These are phyloP conservation scores for Argya squamiceps DNA, from an alignment of 2,797 vertebrate species.

Conservation along the genomic window DNA sequence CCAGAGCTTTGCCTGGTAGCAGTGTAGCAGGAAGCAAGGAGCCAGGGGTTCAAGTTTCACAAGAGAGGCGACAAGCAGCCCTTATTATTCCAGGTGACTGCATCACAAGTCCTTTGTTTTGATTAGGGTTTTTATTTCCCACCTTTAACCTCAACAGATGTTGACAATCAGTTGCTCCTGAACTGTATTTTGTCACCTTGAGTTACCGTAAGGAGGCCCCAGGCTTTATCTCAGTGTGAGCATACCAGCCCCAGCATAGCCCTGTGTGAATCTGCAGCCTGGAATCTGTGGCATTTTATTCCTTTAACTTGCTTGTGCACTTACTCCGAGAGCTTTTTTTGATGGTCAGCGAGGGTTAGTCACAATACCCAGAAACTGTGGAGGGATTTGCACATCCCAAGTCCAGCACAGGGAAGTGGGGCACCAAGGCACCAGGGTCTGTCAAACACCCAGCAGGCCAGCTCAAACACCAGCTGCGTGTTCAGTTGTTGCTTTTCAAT, in stretches of 20 bases:
- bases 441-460: not conserved
- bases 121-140: slow-evolving; percentile 13
- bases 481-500: slow-evolving; percentile 61
- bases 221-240: slow-evolving; percentile 32
- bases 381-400: not conserved
- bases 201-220: not conserved
- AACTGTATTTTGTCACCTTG: not conserved
- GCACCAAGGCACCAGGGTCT: not conserved
- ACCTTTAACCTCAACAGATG: slow-evolving; percentile 43
- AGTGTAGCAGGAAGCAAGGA: not conserved
- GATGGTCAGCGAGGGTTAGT: not conserved
- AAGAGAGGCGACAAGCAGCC: not conserved
- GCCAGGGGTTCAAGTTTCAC: not conserved
- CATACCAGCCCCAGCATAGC: not conserved
- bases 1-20: not conserved
- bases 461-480: not conserved
- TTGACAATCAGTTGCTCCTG: not conserved
- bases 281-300: slow-evolving; percentile 39
- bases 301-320: not conserved
- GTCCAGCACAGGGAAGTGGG: not conserved
- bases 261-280: slow-evolving; percentile 11
- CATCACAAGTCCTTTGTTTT: slow-evolving; percentile 26
- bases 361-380: not conserved
- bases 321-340: not conserved
- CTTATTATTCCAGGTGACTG: slow-evolving; percentile 55